Percentiles rank a stretch among this genome's conserved stretches.
Evolutionary conservation across 2,888 invertebrate species (phyloP).

Genomic region (Cephonodes hylas): DNA sequence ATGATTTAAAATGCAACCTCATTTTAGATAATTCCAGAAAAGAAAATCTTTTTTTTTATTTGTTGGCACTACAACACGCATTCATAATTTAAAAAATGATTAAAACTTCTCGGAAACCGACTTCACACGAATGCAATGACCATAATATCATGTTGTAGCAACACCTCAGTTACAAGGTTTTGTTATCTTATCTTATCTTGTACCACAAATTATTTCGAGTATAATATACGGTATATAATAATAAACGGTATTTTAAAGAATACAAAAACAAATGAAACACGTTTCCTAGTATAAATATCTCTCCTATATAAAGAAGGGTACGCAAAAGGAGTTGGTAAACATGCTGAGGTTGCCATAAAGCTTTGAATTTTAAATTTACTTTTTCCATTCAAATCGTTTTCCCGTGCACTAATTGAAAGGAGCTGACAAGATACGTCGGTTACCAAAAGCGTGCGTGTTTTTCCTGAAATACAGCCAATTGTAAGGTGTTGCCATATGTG

Average conservation of each 20-base stretch:
- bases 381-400: conserved; percentile 49
- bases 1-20: not conserved
- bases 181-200: no score
- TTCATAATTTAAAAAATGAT: no score
- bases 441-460: conserved; percentile 69
- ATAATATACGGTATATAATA: no score
- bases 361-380: conserved; percentile 29
- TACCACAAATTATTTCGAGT: no score
- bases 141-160: no score
- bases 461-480: conserved; percentile 65
- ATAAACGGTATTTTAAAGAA: not conserved
- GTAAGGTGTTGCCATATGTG: conserved; percentile 8
- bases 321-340: not conserved
- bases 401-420: conserved; percentile 58
- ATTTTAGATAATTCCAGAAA: no score
- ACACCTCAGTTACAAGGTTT: no score
- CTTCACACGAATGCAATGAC: no score
- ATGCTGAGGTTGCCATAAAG: conserved; percentile 22
- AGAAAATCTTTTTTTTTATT: no score
- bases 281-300: not conserved
- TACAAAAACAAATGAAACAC: not conserved
- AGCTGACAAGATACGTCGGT: conserved; percentile 60
- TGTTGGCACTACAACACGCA: no score
- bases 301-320: not conserved
- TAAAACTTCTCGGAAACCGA: no score